A percentile compares a stretch with the other conserved stretches of the same genome.
Evolutionary conservation across 2,888 invertebrate genomes (phyloP).

Genomic region (Athetis lepigone): DNA sequence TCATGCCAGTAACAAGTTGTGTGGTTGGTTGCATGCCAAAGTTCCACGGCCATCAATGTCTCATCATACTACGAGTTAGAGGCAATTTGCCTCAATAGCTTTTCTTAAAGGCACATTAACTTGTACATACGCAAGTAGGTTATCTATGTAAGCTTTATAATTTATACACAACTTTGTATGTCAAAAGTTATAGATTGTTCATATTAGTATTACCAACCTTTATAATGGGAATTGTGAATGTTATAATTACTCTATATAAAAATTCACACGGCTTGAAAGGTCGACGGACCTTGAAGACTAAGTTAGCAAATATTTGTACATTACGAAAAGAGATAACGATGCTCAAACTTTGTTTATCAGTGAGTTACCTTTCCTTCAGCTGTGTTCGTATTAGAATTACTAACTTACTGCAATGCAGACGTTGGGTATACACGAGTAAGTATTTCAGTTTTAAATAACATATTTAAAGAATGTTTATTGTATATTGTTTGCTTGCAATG

Average conservation of each 20-base stretch:
- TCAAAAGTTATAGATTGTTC: conserved; percentile 35
- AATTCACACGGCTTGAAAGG: conserved; percentile 65
- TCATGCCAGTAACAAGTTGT: conserved; percentile 13
- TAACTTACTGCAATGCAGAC: conserved; percentile 42
- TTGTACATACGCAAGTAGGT: conserved; percentile 72
- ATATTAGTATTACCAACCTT: conserved; percentile 36
- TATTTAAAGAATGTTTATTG: conserved; percentile 38
- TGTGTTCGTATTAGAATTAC: neutral
- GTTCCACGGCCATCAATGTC: conserved; percentile 63
- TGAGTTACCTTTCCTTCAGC: conserved; percentile 55
- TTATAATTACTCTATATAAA: conserved; percentile 45
- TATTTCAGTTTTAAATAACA: conserved; percentile 17
- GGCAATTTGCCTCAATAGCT: conserved; percentile 69
- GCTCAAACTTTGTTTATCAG: conserved; percentile 69
- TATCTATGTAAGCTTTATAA: conserved; percentile 59
- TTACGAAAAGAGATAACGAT: conserved; percentile 69
- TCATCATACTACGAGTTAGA: conserved; percentile 64
- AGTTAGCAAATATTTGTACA: conserved; percentile 76
- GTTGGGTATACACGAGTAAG: conserved; percentile 6
- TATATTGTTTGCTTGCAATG: conserved; percentile 43
- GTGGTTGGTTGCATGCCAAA: conserved; percentile 19
- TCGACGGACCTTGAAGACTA: conserved; percentile 74
- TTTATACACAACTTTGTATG: conserved; percentile 42
- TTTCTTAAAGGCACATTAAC: conserved; percentile 51
- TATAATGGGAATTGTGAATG: conserved; percentile 30